Evolutionary conservation across 2,888 invertebrate genomes (phyloP), one percentile per base, ranked within the genome.

Genomic region (Polymixis lichenea): DNA sequence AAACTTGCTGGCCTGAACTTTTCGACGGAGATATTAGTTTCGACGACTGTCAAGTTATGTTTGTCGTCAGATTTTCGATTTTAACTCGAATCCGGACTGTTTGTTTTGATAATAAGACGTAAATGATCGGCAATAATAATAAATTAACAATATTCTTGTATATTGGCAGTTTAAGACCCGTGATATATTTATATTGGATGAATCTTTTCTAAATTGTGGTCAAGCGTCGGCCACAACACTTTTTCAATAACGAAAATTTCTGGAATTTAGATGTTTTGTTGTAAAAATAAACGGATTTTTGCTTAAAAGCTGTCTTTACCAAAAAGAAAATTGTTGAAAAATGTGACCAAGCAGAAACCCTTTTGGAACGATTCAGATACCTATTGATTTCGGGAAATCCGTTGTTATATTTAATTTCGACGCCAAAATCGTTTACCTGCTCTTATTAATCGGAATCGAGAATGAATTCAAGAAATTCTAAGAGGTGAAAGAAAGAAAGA

Each of bases 21-120:
- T 58, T 43, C 0, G 43, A 25, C 25, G 3, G 28, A 9, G 3
- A 67, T 28, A 46, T 69, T 67, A 9, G 17, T 61, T 46, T 32
- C 19, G 1, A 0, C 11, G 68, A 46, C 73, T 4, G 89, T 58
- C 86, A 66, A 68, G 9, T 49, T 82, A 88, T 75, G 5, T 87
- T 89, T 86, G 90, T 85, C 53, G 38, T 69, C 46, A 74, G 80
- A 71, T 80, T 74, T 84, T 87, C 82, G 83, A 73, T 86, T 84
- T 83, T 82, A 86, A 86, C 82, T 86, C 43, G 70, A 80, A 76
- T 71, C 77, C 76, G 74, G 79, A 78, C 77, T 87, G 89, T 91
- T 89, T 90, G 90, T 90, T 91, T 91, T 91, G 87, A 83, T 87
- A 88, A 90, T 89, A 90, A 88, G 86, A 87, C 84, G 83, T 86